Percentiles rank a stretch among this genome's conserved stretches.
phyloP scores from a whole-genome alignment of 2,797 vertebrate genomes.

The Scolopax rusticola region DNA sequence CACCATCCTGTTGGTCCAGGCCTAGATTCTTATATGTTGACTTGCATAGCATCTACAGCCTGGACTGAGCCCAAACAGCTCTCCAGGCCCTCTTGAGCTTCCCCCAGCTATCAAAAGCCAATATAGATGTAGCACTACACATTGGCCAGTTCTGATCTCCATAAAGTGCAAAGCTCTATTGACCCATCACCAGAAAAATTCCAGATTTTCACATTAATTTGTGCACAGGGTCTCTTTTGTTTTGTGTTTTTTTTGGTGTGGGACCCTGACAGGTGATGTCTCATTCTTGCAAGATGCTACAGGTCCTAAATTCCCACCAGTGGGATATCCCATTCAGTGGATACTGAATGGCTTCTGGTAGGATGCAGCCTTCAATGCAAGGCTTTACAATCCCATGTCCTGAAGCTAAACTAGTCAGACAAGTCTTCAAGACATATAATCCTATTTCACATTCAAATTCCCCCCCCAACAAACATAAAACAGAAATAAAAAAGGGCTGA shows the following conservation, averaged over 20 bases:
- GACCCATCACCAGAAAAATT: not conserved
- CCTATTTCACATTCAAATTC: not conserved
- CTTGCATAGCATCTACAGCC: not conserved
- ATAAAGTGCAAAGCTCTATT: not conserved
- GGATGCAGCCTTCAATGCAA: not conserved
- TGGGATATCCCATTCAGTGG: not conserved
- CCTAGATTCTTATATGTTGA: not conserved
- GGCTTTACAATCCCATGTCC: accelerated
- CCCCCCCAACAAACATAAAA: accelerated
- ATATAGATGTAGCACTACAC: not conserved
- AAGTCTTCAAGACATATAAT: not conserved
- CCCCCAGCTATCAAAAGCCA: not conserved
- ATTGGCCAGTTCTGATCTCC: not conserved
- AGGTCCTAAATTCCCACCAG: not conserved
- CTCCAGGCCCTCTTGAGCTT: not conserved
- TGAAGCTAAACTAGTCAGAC: not conserved
- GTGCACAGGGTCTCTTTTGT: not conserved
- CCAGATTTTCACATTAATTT: not conserved
- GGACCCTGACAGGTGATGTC: not conserved
- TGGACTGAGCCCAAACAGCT: not conserved
- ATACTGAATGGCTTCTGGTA: not conserved
- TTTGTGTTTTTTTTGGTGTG: not conserved
- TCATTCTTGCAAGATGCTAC: not conserved
- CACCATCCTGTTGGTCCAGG: not conserved
- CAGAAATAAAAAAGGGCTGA: not conserved